Base-by-base conservation (phyloP, 2,888 invertebrate genomes). In the Hirtodrosophila duncani region DNA sequence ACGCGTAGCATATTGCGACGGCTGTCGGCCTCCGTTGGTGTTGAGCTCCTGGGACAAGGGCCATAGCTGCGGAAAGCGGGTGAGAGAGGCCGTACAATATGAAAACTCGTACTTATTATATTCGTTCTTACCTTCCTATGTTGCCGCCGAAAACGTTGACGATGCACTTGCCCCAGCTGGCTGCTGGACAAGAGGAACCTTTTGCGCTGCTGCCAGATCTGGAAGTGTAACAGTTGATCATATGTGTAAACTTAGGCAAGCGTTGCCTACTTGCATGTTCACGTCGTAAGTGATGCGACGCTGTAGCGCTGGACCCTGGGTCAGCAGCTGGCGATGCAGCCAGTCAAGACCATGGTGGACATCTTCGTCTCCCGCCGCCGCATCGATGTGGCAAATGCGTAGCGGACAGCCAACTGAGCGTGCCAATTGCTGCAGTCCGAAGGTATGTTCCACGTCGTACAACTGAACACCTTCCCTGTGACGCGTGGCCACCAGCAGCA, bases 381-480 rank as follows among this genome's bases (percentile, higher is more conserved):
- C 38, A n/a, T 46, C 17, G 67, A 50, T 56, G 58, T 68, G 67
- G 33, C 83, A 83, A 3, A 78, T 36, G 39, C 61, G 70, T 3
- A 82, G 45, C 1, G 70, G 68, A 18, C 79, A 69, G 18, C 63
- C 59, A 37, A 60, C 74, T 2, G 45, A 39, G 21, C 61, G 63
- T 2, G 85, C 80, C 41, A 86, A 52, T 2, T 64, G 46, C 38
- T 84, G 85, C 30, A 86, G 36, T 0, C 59, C 51, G 16, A 86
- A 86, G 1, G 71, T 48, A 21, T 86, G 78, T 45, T 84, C 85
- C 44, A 86, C 82, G 16, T 86, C 86, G 36, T 84, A 83, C 24
- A 85, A 50, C 36, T 85, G 82, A 2, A 85, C 58, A 3, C 81
- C 79, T 0, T 82, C 81, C 3, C 61, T 44, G 30, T 69, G 31